Evolutionary conservation across 2,797 vertebrate genomes (phyloP).

Genomic region (Arctocebus calabarensis): DNA sequence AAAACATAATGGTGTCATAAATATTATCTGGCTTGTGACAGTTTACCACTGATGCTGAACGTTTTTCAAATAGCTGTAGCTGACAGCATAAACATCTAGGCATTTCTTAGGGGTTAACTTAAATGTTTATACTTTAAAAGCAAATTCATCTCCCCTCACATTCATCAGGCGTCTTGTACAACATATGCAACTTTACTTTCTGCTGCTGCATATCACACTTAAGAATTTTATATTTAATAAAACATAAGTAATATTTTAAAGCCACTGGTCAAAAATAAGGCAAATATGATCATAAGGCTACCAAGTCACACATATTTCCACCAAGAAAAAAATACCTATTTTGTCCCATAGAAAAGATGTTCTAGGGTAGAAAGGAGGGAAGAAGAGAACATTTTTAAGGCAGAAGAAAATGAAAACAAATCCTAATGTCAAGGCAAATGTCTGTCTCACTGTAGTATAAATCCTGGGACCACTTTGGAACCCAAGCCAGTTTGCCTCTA

Average conservation of each 20-base stretch:
- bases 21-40: background rate
- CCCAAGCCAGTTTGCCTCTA: background rate
- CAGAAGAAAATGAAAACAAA: background rate
- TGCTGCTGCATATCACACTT: background rate
- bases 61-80: background rate
- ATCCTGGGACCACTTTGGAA: background rate
- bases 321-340: background rate
- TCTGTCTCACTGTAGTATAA: background rate
- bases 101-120: background rate
- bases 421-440: background rate
- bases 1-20: background rate
- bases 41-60: background rate
- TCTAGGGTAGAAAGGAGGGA: background rate
- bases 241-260: background rate
- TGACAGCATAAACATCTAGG: background rate
- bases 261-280: background rate
- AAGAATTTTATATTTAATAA: background rate
- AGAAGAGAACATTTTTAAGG: background rate
- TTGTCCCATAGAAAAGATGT: background rate
- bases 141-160: background rate
- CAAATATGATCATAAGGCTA: background rate
- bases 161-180: background rate
- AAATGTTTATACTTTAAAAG: background rate
- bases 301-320: background rate
- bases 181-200: background rate